phyloP scores from a whole-genome alignment of 2,888 invertebrate species.

The Philaethria dido region DNA sequence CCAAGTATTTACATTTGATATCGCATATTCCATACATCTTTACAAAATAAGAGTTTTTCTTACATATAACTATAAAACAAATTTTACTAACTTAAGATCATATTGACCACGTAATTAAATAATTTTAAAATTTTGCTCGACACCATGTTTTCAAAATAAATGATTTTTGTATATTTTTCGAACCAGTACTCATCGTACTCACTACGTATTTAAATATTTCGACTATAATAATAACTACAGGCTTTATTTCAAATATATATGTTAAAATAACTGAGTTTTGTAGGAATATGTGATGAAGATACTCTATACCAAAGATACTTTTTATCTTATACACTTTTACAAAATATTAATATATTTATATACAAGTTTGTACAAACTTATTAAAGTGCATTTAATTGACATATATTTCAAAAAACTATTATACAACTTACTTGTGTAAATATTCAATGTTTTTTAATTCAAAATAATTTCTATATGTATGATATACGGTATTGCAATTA shows the following conservation, averaged over 20 bases:
- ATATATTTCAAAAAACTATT: background rate
- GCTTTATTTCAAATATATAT: background rate
- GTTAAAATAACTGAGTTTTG: conserved; percentile 27
- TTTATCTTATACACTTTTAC: conserved; percentile 15
- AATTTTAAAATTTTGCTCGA: background rate
- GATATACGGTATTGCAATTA: too few species aligned
- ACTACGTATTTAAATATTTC: background rate
- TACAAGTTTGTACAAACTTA: conserved; percentile 9
- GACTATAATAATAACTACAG: background rate
- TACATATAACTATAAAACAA: conserved; percentile 11
- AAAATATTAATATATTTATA: conserved; percentile 11
- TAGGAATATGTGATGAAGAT: conserved; percentile 22
- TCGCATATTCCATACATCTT: background rate
- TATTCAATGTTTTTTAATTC: background rate
- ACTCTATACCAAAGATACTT: conserved; percentile 14
- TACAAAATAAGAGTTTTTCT: background rate
- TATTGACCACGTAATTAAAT: background rate
- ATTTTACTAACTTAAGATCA: background rate
- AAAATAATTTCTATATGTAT: background rate
- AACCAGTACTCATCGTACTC: too few species aligned
- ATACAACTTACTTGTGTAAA: background rate
- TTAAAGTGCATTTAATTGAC: conserved; percentile 10
- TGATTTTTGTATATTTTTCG: background rate
- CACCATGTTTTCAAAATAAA: background rate
- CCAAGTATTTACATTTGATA: background rate